Evolutionary conservation across 2,888 invertebrate genomes (phyloP), one percentile per base, ranked within the genome.

Genomic region (Lumbricus terrestris): DNA sequence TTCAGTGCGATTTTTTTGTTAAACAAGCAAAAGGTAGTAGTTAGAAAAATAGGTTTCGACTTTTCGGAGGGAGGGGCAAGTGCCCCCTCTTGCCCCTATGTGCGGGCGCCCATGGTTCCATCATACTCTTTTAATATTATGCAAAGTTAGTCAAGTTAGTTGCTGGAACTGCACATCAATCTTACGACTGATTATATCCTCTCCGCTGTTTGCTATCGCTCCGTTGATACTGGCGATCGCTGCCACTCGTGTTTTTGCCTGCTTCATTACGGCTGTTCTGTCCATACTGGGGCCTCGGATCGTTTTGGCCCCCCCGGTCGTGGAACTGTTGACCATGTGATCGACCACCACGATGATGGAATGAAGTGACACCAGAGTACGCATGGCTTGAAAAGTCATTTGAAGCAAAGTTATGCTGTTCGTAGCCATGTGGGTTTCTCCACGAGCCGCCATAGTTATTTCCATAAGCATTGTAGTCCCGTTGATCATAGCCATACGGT

Each of bases 131-230:
- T 69, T n/a, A n/a, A n/a, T n/a, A n/a, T n/a, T n/a, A 54, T 8
- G n/a, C 69, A n/a, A n/a, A n/a, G 5, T n/a, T n/a, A n/a, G n/a
- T 54, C 8, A n/a, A n/a, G 29, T n/a, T 11, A 69, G 69, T 69
- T 69, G n/a, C 69, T 11, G n/a, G 69, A 13, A 69, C 2, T 29
- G n/a, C 69, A 29, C 8, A 69, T n/a, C n/a, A 11, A n/a, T 69
- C n/a, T 6, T 69, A 29, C 4, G 69, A 69, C 8, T 69, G 69
- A 69, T 69, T 11, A n/a, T 69, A n/a, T 69, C 69, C 69, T n/a
- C 69, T 69, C 69, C 69, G n/a, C n/a, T 69, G 69, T 69, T 69
- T 69, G 69, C 69, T 69, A 69, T 69, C n/a, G 69, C 69, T 69
- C 11, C 69, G 69, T n/a, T 69, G 69, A 69, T 69, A 69, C 29